Base-by-base conservation (phyloP, 2,888 invertebrate species). In the Apotomis turbidana region DNA sequence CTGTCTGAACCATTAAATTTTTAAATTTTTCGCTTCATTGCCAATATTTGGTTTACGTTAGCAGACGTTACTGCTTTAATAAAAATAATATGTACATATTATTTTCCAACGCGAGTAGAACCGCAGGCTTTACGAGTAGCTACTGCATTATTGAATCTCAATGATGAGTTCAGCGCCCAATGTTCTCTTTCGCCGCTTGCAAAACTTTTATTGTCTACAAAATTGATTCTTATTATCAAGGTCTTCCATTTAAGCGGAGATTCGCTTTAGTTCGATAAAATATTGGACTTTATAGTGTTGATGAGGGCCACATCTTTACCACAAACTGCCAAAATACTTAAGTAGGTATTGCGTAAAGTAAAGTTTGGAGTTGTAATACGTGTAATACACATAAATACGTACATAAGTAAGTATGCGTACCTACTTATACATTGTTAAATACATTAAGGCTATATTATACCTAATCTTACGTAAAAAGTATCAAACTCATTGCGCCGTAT, bases 141-240 rank as follows among this genome's bases (percentile, higher is more conserved):
- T 52, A 36, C 67, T 51, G 60, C 60, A 46, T 62, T 59, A 61
- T 38, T 38, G 54, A 10, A 68, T 68, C 13, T 54, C 72, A 68
- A 68, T 59, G 59, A 68, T 68, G 62, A 44, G 27, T 10, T 6
- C 51, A n/a, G 63, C 49, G 62, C 71, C 55, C 55, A 63, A 52
- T 61, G 68, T 63, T 63, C 57, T 61, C 68, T 67, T 62, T 71
- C 68, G 10, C 38, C 67, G 54, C 55, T 74, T 71, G 55, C 68
- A 68, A 71, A 71, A 71, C 68, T 74, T 74, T 63, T 67, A 67
- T 71, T 74, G 74, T 74, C 60, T 71, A 68, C 64, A 61, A 68
- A 74, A 74, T 74, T 74, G 60, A 70, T 68, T 71, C 63, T 72
- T 68, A 63, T 54, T 67, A 62, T 67, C 72, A 72, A 68, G 72